Conservation (phyloP, 2,888 invertebrate species). For the Nycteola revayana region DNA sequence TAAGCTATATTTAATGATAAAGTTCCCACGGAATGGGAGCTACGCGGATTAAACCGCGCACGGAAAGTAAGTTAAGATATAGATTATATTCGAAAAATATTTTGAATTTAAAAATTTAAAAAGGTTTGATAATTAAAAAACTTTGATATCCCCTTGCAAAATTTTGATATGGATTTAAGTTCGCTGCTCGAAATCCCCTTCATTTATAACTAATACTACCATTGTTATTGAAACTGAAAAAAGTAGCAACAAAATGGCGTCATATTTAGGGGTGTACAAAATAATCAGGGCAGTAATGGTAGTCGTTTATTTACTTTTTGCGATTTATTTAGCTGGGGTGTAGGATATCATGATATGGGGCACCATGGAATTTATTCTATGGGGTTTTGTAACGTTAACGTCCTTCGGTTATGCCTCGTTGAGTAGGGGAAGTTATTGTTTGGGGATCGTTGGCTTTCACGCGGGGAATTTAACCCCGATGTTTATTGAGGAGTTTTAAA, state of each 20-base stretch:
- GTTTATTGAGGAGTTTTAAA: constrained; percentile 37
- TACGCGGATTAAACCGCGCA: too few relatives aligned
- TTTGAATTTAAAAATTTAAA: too few relatives aligned
- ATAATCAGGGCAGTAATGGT: constrained; percentile 78
- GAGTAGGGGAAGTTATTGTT: constrained; percentile 53
- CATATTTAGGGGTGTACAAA: constrained; percentile 58
- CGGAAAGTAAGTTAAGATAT: too few relatives aligned
- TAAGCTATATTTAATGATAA: too few relatives aligned
- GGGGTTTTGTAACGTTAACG: constrained; percentile 63
- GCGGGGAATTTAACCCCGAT: constrained; percentile 34
- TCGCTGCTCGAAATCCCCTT: constrained; percentile 25
- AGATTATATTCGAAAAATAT: too few relatives aligned
- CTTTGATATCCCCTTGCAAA: too few relatives aligned
- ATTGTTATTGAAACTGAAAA: constrained; percentile 33
- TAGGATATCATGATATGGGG: constrained; percentile 37
- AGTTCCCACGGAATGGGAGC: too few relatives aligned
- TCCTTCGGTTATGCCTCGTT: constrained; percentile 74
- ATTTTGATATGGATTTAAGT: constrained; percentile 14
- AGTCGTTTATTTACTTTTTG: constrained; percentile 78
- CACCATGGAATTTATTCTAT: constrained; percentile 53
- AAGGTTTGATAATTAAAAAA: too few relatives aligned
- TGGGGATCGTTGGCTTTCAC: constrained; percentile 39
- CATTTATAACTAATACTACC: constrained; percentile 34
- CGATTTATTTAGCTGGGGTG: constrained; percentile 56
- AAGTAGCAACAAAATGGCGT: constrained; percentile 68